Evolutionary conservation across 2,797 vertebrate genomes (phyloP), one percentile per base, ranked within the genome.

Genomic region (Lycodopsis pacificus): DNA sequence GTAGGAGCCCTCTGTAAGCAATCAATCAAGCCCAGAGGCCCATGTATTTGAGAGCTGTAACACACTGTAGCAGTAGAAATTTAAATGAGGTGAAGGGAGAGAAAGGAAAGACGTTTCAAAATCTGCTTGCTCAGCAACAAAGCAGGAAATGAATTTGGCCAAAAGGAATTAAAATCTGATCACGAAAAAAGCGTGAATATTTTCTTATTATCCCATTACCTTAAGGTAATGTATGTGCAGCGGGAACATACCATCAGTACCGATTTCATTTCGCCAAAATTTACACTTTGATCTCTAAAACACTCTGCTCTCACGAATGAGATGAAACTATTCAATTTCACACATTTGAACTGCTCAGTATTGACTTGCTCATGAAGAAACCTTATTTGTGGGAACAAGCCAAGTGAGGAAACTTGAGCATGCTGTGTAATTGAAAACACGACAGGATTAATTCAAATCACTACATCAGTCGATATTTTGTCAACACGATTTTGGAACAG

Each of bases 311-410:
- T 77, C 66, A 75, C 76, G 86, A 92, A 93, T 86, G 75, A 92
- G 90, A 94, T 90, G 87, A 93, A 95, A 93, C 91, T 91, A 92
- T 93, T 93, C 89, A 91, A 94, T 95, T 94, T 95, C 92, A 94
- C 92, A 93, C 90, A 73, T 92, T 92, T 93, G 89, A 90, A 76
- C 81, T 73, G 80, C 77, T 90, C 85, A 49, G 68, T 71, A 80
- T 80, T 87, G 85, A 90, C 83, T 79, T 86, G 75, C 89, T 92
- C 87, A 91, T 84, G 81, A 89, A 89, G 86, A 90, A 93, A 91
- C 76, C 79, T 49, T 82, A 81, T 90, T 91, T 89, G 73, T 82
- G 77, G 69, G 77, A 92, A 64, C 76, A 67, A 80, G 77, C 76
- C 82, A 84, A 89, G 81, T 74, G 70, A 34, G 51, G 76, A 88